Base-by-base conservation (phyloP, 64 coral and sea anemone genomes). In the Dendronephthya gigantea region DNA sequence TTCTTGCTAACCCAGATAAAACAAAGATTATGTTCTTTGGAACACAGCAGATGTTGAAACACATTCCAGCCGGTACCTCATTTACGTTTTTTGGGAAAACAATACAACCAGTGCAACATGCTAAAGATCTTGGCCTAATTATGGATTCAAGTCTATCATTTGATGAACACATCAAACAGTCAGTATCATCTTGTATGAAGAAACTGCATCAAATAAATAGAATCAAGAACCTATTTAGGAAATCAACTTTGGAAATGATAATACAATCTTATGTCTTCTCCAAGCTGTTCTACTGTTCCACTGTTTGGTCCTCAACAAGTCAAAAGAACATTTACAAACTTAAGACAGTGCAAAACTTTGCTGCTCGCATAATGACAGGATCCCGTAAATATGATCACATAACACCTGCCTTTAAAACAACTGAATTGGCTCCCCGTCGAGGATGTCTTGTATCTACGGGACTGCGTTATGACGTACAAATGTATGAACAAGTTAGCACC, bases 1-100 rank as follows among this genome's bases (percentile, higher is more conserved):
- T 91, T 17, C 55, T 91, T 2, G 87, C 87, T 22, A 91, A 91
- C 52, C 90, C 90, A 34, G 90, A 91, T 19, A 91, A 91, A 37
- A 91, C 85, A 5, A 91, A 87, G 85, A 27, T 87, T 11, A 19
- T 91, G 52, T 40, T 91, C 29, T 22, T 91, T 31, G 90, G 85
- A 16, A 87, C 85, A 27, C 75, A 25, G 9, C 85, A 87, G 45
- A 84, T 91, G 90, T 55, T 83, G 47, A n/a, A 31, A 32, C 50
- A 39, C 1, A 41, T 45, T 59, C 88, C 40, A 29, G 11, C n/a
- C 52, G 23, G 29, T 17, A 36, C 40, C 84, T 43, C 59, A 29
- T 66, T 28, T 86, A 40, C 55, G 14, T n/a, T 43, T 86, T 16
- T 25, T 86, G 85, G 59, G 12, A 86, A 86, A 35, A 48, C 0